Base-by-base conservation (phyloP, 2,888 invertebrate species). In the Machimus atricapillus region DNA sequence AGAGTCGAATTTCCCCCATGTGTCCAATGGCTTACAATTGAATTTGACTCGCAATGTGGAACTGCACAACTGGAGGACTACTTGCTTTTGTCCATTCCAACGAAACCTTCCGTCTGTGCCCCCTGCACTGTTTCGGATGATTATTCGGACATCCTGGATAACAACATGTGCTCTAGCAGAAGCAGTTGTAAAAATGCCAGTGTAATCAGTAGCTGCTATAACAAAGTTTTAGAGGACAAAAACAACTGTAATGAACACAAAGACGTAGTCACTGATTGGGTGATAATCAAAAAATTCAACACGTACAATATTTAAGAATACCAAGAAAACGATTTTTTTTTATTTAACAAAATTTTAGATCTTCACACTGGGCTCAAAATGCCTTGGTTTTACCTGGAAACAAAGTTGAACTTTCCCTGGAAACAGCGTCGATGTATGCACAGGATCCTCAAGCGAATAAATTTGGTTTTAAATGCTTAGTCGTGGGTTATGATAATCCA, bases 1-100 rank as follows among this genome's bases (percentile, higher is more conserved):
- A 96, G 96, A 92, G 98, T 98, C 9, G 94, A 96, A 66, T 99
- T 99, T 93, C 98, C 98, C 0, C 94, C 96, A 2, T 94, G 94
- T 89, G 97, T 99, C 0, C 96, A 97, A 89, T 98, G 98, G 97
- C 94, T 99, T 91, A 96, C 97, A 16, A 93, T 99, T 6, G 98
- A 99, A 93, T 98, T 99, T 93, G 98, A 98, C 91, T 94, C 96
- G 0, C 95, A 96, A 88, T 98, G 98, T 92, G 96, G 97, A 85
- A 98, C 98, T 0, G 97, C 97, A 1, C 99, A 98, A 93, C 95
- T 97, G 0, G 99, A 99, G 93, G 99, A 99, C 93, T 96, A 96
- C 19, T 92, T 97, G 9, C 95, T 97, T 83, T 93, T 97, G 19
- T 95, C 95, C 89, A 94, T 96, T 90, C 95, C 95, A 9, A 93